Evolutionary conservation across 2,888 invertebrate species (phyloP), one percentile per base, ranked within the genome.

Genomic region (Lycophotia porphyrea): DNA sequence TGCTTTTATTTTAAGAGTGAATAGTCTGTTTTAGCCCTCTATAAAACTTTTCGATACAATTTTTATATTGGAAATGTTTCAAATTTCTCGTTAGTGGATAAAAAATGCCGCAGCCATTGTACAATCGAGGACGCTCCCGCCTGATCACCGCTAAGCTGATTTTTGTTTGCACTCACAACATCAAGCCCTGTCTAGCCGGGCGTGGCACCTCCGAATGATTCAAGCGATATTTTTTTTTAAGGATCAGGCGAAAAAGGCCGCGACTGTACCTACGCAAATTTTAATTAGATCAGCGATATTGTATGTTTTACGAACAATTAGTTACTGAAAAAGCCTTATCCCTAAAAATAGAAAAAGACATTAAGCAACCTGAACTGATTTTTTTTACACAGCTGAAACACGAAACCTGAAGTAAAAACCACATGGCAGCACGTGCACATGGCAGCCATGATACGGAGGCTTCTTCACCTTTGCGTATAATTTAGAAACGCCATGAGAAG

Each of bases 61-160:
- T 60, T 66, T 73, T 39, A 31, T 52, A 71, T 52, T 79, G 52
- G 21, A 65, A 68, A 61, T 52, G 39, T 60, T 78, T 64, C 21
- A 24, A 63, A 76, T 65, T 60, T 66, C 34, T 65, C 36, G 36
- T 47, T 27, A 36, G 31, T 27, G 49, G 24, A 49, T 49, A 13
- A 18, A 76, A 67, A 36, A 27, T 5, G 8, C 1, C 13, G n/a
- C n/a, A 4, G 5, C 7, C 18, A n/a, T 55, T 67, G 34, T n/a
- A n/a, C n/a, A n/a, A n/a, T n/a, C n/a, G n/a, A n/a, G n/a, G n/a
- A n/a, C n/a, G n/a, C n/a, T n/a, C n/a, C n/a, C n/a, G n/a, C n/a
- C n/a, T n/a, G n/a, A n/a, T n/a, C n/a, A n/a, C n/a, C n/a, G n/a
- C n/a, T n/a, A n/a, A n/a, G n/a, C n/a, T n/a, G n/a, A n/a, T n/a